These are phyloP conservation scores for Pachyrhynchus sulphureomaculatus DNA, from an alignment of 1,140 invertebrate species.

Conservation along the genomic window DNA sequence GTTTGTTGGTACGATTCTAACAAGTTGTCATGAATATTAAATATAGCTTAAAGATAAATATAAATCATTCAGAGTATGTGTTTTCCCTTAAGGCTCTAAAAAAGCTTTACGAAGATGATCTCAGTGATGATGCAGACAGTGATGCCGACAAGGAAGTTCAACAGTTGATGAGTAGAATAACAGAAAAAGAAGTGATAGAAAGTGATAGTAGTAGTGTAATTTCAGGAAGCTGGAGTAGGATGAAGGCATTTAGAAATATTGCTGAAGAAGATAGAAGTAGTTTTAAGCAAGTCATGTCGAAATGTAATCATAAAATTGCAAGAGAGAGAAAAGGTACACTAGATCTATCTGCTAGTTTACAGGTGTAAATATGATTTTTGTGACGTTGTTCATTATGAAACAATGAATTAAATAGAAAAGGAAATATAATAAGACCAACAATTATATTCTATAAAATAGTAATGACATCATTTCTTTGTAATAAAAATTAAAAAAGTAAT, in stretches of 20 bases:
- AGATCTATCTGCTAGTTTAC: neutral
- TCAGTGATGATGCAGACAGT: slow-evolving; percentile 50
- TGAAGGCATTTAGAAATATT: slow-evolving; percentile 45
- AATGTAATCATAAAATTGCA: slow-evolving; percentile 33
- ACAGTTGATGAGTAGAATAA: slow-evolving; percentile 45
- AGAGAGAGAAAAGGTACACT: slow-evolving; percentile 47
- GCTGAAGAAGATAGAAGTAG: slow-evolving; percentile 22
- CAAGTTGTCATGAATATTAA: too few relatives aligned
- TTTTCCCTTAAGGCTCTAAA: slow-evolving; percentile 41
- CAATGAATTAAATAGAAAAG: too few relatives aligned
- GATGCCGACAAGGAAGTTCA: slow-evolving; percentile 54
- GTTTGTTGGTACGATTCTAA: too few relatives aligned
- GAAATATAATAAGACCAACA: too few relatives aligned
- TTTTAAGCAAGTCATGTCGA: slow-evolving; percentile 20
- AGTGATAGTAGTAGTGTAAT: slow-evolving; percentile 41
- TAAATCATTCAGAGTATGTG: too few relatives aligned
- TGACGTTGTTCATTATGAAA: too few relatives aligned
- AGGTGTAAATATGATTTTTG: too few relatives aligned
- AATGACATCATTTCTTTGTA: too few relatives aligned
- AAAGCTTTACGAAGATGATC: slow-evolving; percentile 50
- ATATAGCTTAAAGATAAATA: too few relatives aligned
- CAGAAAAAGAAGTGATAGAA: slow-evolving; percentile 12
- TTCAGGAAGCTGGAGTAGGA: slow-evolving; percentile 51
- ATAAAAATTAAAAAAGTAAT: too few relatives aligned
- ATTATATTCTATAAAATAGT: too few relatives aligned